Percentiles rank a stretch among this genome's conserved stretches.
These are phyloP conservation scores for Campoplex nolae DNA, from an alignment of 2,888 invertebrate species.

Conservation along the genomic window DNA sequence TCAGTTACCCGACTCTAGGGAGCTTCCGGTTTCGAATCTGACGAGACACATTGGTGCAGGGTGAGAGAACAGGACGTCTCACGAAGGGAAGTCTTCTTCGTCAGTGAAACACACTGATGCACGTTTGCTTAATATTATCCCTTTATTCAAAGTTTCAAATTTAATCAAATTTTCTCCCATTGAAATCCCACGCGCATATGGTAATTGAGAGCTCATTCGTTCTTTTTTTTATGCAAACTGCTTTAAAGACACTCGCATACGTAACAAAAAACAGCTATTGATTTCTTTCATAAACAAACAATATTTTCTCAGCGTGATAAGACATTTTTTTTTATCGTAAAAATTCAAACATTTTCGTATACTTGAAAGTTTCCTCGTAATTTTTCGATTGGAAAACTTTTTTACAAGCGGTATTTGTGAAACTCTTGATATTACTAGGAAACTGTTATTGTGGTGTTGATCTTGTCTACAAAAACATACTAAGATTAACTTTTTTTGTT, in stretches of 20 bases:
- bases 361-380: no score
- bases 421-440: no score
- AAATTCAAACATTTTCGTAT: no score
- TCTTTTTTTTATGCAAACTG: not conserved
- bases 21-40: slow-evolving; percentile 66
- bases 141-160: slow-evolving; percentile 24
- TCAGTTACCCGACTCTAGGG: slow-evolving; percentile 58
- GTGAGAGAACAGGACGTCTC: slow-evolving; percentile 16
- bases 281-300: no score
- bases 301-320: no score
- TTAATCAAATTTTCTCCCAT: slow-evolving; percentile 6
- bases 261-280: no score
- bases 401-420: no score
- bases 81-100: not conserved
- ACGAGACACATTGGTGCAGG: slow-evolving; percentile 57
- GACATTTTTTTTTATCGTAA: no score
- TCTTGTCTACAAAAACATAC: no score
- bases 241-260: not conserved
- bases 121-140: not conserved
- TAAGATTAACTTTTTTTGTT: no score
- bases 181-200: not conserved
- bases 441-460: no score
- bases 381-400: no score
- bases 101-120: not conserved
- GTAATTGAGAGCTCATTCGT: not conserved